phyloP scores from a whole-genome alignment of 2,888 invertebrate species.

The Gandaritis pyraliata region DNA sequence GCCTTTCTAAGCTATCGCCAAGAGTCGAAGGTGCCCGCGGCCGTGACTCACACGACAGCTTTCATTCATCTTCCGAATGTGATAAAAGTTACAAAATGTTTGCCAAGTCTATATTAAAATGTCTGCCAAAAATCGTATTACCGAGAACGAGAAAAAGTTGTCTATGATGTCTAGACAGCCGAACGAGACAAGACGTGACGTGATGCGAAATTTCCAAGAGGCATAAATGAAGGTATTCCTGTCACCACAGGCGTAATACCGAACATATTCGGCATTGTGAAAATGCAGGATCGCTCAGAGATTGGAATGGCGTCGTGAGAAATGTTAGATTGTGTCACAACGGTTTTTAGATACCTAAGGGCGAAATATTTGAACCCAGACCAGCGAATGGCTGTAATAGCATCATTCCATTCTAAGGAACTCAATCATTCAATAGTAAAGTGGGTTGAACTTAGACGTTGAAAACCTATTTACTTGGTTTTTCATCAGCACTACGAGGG shows the following conservation, averaged over 20 bases:
- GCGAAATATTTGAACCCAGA: neutral
- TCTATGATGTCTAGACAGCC: conserved; percentile 73
- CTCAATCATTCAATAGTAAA: neutral
- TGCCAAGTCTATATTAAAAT: conserved; percentile 76
- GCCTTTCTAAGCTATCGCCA: conserved; percentile 50
- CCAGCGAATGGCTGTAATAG: neutral
- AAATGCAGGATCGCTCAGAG: conserved; percentile 16
- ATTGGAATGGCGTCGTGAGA: conserved; percentile 8
- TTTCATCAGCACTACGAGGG: too few relatives aligned
- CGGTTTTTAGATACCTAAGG: neutral
- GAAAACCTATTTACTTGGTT: too few relatives aligned
- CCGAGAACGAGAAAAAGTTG: conserved; percentile 74
- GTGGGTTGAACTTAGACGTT: neutral
- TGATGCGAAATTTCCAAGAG: conserved; percentile 56
- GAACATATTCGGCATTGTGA: conserved; percentile 15
- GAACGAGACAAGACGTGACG: conserved; percentile 71
- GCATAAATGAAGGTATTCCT: conserved; percentile 30
- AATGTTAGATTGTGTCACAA: neutral
- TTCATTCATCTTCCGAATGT: conserved; percentile 79
- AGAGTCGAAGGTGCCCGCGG: conserved; percentile 40
- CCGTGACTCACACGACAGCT: conserved; percentile 71
- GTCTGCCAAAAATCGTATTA: conserved; percentile 80
- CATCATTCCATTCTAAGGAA: neutral
- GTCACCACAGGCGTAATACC: conserved; percentile 17
- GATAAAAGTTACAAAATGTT: conserved; percentile 69